Evolutionary conservation across 1,140 invertebrate species (phyloP), one percentile per base, ranked within the genome.

Genomic region (Ostrea denselamellosa): DNA sequence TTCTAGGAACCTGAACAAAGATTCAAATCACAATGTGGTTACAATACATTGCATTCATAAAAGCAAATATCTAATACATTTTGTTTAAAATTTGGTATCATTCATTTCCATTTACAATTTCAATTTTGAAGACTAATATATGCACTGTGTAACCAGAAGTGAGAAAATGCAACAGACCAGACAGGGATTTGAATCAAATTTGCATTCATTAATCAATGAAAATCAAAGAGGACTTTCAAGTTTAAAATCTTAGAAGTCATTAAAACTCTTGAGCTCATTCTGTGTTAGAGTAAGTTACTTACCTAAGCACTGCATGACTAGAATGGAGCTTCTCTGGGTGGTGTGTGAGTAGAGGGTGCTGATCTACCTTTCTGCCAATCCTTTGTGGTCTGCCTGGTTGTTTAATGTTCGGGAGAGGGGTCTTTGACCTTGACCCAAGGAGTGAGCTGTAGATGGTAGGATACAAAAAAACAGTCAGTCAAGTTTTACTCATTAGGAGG

Each of bases 1-100:
- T 22, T 94, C 92, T 34, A 93, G 88, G 82, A 93, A 93, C 85
- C 93, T 94, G 68, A 44, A 87, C 51, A 5, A 0, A 62, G 62
- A 81, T 44, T 44, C 34, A 44, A 44, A 2, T 44, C 34, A 44
- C 44, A 81, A 28, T 34, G 22, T 14, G 25, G 44, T 22, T 81
- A 81, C 71, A 10, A 28, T 28, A 34, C 22, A 34, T 34, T 22
- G 71, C 25, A 34, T 34, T 44, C 34, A 44, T n/a, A n/a, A n/a
- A n/a, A n/a, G n/a, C n/a, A n/a, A n/a, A n/a, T n/a, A n/a, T n/a
- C n/a, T n/a, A n/a, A n/a, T n/a, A n/a, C n/a, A n/a, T n/a, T n/a
- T n/a, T n/a, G n/a, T n/a, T n/a, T n/a, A n/a, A n/a, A 44, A 44
- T 44, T 44, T 44, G 5, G 34, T 44, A 5, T 44, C 34, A 5